These are phyloP conservation scores for Diachrysia chrysitis DNA, from an alignment of 2,888 invertebrate genomes.

Conservation along the genomic window DNA sequence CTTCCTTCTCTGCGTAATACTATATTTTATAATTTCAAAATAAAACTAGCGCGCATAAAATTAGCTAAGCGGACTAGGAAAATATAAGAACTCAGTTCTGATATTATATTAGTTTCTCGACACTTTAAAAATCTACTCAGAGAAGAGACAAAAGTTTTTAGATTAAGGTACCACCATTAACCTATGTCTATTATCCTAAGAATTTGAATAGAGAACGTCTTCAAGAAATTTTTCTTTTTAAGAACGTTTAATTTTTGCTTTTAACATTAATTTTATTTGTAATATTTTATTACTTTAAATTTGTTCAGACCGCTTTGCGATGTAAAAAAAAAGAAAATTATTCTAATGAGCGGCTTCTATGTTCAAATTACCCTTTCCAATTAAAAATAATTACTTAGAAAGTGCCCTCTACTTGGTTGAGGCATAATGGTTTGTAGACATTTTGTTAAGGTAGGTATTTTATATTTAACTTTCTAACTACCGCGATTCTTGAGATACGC, in stretches of 20 bases:
- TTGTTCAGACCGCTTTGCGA: conserved; percentile 26
- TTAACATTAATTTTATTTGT: no score
- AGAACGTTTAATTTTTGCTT: conserved; percentile 35
- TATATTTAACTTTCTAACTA: not conserved
- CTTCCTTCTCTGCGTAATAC: no score
- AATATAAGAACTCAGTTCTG: no score
- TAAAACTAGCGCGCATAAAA: no score
- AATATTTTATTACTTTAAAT: conserved; percentile 37
- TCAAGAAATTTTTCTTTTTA: not conserved
- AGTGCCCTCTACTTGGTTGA: conserved; percentile 11
- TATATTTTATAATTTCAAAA: no score
- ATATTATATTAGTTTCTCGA: no score
- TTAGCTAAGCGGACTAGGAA: no score
- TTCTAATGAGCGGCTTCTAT: conserved; percentile 21
- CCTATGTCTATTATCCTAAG: not conserved
- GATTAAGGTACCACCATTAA: not conserved
- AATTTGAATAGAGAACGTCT: conserved; percentile 4
- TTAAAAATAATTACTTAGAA: conserved; percentile 35
- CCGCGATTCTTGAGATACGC: not conserved
- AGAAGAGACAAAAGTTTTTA: not conserved
- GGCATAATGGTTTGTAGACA: conserved; percentile 7
- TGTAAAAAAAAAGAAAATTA: conserved; percentile 25
- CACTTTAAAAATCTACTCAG: not conserved
- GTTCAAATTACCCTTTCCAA: conserved; percentile 38
- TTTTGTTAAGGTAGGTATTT: not conserved